Evolutionary conservation across 2,113 vertebrate species (phyloP).

Genomic region (Malurus elegans): DNA sequence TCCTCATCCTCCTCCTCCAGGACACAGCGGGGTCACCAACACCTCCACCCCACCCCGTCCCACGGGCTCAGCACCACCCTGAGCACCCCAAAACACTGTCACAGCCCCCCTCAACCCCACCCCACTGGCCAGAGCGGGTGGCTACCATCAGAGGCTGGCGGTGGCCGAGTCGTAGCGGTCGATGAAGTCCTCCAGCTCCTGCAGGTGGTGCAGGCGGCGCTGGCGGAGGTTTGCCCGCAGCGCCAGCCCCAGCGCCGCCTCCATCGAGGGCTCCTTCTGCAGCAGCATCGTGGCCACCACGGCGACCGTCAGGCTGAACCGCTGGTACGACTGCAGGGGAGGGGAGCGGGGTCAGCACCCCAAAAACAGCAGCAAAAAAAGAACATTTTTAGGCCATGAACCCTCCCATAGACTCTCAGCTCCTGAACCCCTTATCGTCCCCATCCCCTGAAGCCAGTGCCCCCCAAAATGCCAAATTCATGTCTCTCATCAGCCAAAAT

Average conservation of each 20-base stretch:
- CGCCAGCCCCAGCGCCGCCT: conserved; percentile 6
- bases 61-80: not conserved
- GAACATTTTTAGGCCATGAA: fast-evolving
- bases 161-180: conserved; percentile 5
- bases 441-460: not conserved
- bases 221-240: conserved; percentile 60
- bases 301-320: conserved; percentile 50
- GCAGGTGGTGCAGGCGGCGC: conserved; percentile 22
- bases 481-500: no score
- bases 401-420: fast-evolving
- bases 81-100: fast-evolving
- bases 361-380: not conserved
- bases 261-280: conserved; percentile 64
- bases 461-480: not conserved
- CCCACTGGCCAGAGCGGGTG: not conserved
- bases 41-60: fast-evolving
- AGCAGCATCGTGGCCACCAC: conserved; percentile 62
- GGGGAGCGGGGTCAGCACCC: fast-evolving
- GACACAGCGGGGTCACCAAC: fast-evolving
- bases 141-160: not conserved
- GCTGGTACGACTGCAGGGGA: conserved; percentile 33
- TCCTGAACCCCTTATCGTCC: fast-evolving
- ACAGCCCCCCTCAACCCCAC: fast-evolving
- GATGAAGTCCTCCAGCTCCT: conserved; percentile 56
- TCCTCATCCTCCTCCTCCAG: no score